Evolutionary conservation across 2,113 vertebrate species (phyloP), one percentile per base, ranked within the genome.

Genomic region (Cromileptes altivelis): DNA sequence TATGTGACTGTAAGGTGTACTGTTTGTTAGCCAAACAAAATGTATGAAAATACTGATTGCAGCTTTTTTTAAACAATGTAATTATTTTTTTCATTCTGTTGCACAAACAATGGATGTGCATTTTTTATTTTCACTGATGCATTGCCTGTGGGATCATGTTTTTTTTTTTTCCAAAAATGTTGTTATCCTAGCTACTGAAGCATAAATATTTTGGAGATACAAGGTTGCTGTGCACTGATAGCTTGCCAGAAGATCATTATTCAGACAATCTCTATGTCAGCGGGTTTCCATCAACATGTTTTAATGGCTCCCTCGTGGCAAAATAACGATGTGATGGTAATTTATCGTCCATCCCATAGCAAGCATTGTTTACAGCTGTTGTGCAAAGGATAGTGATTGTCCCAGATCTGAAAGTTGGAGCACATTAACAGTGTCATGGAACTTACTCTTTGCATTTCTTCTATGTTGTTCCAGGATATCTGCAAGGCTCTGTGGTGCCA

Each of bases 401-500:
- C 30, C 50, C 8, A 17, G 71, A 60, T 70, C 70, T 62, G 45
- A 60, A 62, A 67, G 84, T 60, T 75, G 57, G 64, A 68, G 50
- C 37, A 55, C 4, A 4, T 60, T 30, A 53, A 45, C 30, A 60
- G 15, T 47, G 15, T 1, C 18, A 49, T 70, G 30, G 70, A 75
- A 78, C 10, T 58, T 11, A 25, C 33, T 27, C n/a, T 70, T 17
- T 76, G 25, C 25, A 15, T 75, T 14, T 80, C 30, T 78, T 37
- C 75, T 1, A 6, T 81, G 30, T 80, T 70, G 61, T 72, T 86
- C 12, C 85, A 98, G 97, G 97, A 98, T 78, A 97, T 98, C 90
- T 98, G 97, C 90, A 98, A 98, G 93, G 97, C 97, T 68, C 93
- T 98, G 75, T 98, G 97, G 97, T 98, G 97, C 91, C 97, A 98